Evolutionary conservation across 2,113 vertebrate genomes (phyloP), one percentile per base, ranked within the genome.

Genomic region (Paralichthys olivaceus): DNA sequence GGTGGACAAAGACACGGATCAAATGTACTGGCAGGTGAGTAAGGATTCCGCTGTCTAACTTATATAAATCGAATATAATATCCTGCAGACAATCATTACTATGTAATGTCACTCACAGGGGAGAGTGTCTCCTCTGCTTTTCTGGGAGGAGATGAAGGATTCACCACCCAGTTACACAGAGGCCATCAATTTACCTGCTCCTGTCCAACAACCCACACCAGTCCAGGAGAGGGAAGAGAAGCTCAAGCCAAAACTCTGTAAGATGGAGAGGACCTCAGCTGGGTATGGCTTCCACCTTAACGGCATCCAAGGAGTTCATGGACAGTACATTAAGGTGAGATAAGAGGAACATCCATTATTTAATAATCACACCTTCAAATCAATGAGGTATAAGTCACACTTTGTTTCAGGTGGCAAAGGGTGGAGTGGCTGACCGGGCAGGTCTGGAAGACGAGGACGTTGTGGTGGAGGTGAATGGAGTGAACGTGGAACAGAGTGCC

Each of bases 281-380:
- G 96, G 96, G 69, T 99, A 91, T 43, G 97, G 98, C 66, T 99
- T 99, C 89, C 96, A 92, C 90, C 89, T 99, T 56, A 98, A 96
- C 13, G 92, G 95, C 47, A 93, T 95, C 72, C 91, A 87, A 88
- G 96, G 95, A 23, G 75, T 93, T 57, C 77, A 83, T 26, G 96
- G 96, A 68, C 91, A 96, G 20, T 96, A 94, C 85, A 89, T 97
- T 85, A 95, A 98, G 94, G 98, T 99, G 94, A 53, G 61, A n/a
- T 15, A 13, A 2, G 12, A 67, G 28, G 2, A 45, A 56, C 2
- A 6, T 15, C 6, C 1, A 1, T 0, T 47, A 17, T 54, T 12
- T 43, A 8, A 28, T 40, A 0, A 28, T 14, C 12, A 6, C 0
- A 25, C 34, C 29, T 43, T 55, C 4, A 49, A 54, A 28, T n/a